Conservation (phyloP, 2,888 invertebrate genomes). For the Aphelenchoides bicaudatus region DNA sequence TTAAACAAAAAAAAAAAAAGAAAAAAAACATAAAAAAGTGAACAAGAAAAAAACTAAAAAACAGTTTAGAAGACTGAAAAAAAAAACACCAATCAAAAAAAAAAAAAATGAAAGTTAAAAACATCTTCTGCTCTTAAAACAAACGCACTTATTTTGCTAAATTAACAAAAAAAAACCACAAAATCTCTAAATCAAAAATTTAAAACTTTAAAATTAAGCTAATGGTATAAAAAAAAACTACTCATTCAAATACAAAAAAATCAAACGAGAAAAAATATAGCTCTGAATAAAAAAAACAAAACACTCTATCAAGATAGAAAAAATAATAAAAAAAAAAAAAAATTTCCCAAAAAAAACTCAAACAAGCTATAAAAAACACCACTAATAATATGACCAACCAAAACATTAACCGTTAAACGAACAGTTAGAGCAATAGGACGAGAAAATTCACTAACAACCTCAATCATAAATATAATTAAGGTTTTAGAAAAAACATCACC, state of each 20-base stretch:
- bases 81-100: slow-evolving; percentile 38
- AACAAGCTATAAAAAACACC: slow-evolving; percentile 39
- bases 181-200: slow-evolving; percentile 22
- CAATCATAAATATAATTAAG: slow-evolving; percentile 41
- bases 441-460: slow-evolving; percentile 47
- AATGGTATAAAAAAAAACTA: no score
- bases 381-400: slow-evolving; percentile 46
- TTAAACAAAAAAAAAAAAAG: slow-evolving; percentile 14
- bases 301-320: slow-evolving; percentile 49
- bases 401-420: slow-evolving; percentile 51
- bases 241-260: neutral
- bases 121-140: slow-evolving; percentile 50
- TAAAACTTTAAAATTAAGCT: slow-evolving; percentile 34
- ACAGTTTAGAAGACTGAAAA: slow-evolving; percentile 43
- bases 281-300: slow-evolving; percentile 41
- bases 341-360: slow-evolving; percentile 38
- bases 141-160: slow-evolving; percentile 51
- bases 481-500: slow-evolving; percentile 43
- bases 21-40: slow-evolving; percentile 52
- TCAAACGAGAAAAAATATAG: slow-evolving; percentile 14
- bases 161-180: slow-evolving; percentile 34
- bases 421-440: slow-evolving; percentile 49
- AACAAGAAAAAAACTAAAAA: slow-evolving; percentile 46
- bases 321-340: slow-evolving; percentile 42
- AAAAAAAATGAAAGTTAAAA: slow-evolving; percentile 37